phyloP scores from a whole-genome alignment of 2,797 vertebrate species.

The Bryconaethiops microstoma region DNA sequence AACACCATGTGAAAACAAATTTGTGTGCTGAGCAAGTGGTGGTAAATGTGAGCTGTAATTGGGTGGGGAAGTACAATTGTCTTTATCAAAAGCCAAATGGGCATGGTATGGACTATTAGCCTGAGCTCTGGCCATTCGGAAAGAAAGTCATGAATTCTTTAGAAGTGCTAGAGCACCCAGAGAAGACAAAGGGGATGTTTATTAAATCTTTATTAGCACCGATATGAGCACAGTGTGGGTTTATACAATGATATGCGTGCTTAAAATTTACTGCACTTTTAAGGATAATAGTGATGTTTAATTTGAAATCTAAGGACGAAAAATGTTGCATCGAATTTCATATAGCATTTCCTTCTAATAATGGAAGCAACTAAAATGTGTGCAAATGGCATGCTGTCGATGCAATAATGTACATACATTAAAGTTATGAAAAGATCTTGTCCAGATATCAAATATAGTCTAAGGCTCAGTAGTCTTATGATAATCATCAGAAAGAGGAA shows the following conservation, averaged over 20 bases:
- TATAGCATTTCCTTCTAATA: conserved; percentile 44
- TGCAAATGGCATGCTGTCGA: conserved; percentile 29
- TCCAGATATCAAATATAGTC: conserved; percentile 31
- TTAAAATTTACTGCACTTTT: conserved; percentile 38
- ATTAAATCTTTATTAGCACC: conserved; percentile 73
- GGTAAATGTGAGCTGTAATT: conserved; percentile 79
- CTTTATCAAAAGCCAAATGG: conserved; percentile 79
- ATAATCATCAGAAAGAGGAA: not conserved
- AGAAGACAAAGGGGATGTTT: conserved; percentile 56
- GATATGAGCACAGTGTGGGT: conserved; percentile 28
- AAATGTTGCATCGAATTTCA: conserved; percentile 38
- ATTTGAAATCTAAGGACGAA: conserved; percentile 36
- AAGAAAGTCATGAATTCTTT: conserved; percentile 65
- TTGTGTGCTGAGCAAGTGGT: conserved; percentile 62
- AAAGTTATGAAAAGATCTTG: conserved; percentile 45
- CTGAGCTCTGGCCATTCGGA: conserved; percentile 68
- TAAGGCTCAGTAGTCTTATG: not conserved
- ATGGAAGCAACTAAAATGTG: conserved; percentile 41
- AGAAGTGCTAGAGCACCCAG: conserved; percentile 59
- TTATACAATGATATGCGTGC: conserved; percentile 39
- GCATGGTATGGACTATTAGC: conserved; percentile 76
- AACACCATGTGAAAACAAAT: conserved; percentile 81
- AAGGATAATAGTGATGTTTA: conserved; percentile 36
- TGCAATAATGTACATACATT: conserved; percentile 26
- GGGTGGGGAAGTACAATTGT: conserved; percentile 74